Evolutionary conservation across 2,888 invertebrate species (phyloP).

Genomic region (Anarsia innoxiella): DNA sequence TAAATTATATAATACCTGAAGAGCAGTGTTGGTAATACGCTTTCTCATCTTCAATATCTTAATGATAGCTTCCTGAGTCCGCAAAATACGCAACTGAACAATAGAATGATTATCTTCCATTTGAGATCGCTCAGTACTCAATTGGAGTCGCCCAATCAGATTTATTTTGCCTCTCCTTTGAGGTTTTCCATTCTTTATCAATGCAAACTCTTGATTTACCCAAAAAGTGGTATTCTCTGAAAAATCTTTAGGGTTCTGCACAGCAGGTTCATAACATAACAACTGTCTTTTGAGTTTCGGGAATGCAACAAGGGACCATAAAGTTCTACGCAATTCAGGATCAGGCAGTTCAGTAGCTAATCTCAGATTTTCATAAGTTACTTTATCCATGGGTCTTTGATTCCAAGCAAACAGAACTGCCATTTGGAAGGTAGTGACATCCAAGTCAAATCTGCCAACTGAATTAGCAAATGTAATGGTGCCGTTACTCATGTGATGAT

Average conservation of each 20-base stretch:
- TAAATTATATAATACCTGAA: constrained; percentile 78
- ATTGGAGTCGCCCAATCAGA: constrained; percentile 94
- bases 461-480: constrained; percentile 96
- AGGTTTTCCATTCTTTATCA: constrained; percentile 94
- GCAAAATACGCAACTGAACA: constrained; percentile 94
- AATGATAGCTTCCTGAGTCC: constrained; percentile 97
- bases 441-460: constrained; percentile 95
- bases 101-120: constrained; percentile 99
- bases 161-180: constrained; percentile 97
- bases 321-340: constrained; percentile 93
- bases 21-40: constrained; percentile 91
- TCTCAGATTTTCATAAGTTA: constrained; percentile 97
- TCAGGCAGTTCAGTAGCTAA: constrained; percentile 97
- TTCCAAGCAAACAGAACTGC: constrained; percentile 99
- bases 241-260: constrained; percentile 95
- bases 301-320: constrained; percentile 97
- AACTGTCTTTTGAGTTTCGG: constrained; percentile 97
- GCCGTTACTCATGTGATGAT: constrained; percentile 99
- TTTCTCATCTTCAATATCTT: constrained; percentile 99
- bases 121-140: constrained; percentile 95
- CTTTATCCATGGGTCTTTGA: constrained; percentile 92
- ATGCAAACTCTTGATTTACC: constrained; percentile 97
- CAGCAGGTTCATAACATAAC: constrained; percentile 85
- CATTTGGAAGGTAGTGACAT: constrained; percentile 99
- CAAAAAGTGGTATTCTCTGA: constrained; percentile 94